Evolutionary conservation across 2,113 vertebrate species (phyloP).

Genomic region (Poeciliopsis occidentalis): DNA sequence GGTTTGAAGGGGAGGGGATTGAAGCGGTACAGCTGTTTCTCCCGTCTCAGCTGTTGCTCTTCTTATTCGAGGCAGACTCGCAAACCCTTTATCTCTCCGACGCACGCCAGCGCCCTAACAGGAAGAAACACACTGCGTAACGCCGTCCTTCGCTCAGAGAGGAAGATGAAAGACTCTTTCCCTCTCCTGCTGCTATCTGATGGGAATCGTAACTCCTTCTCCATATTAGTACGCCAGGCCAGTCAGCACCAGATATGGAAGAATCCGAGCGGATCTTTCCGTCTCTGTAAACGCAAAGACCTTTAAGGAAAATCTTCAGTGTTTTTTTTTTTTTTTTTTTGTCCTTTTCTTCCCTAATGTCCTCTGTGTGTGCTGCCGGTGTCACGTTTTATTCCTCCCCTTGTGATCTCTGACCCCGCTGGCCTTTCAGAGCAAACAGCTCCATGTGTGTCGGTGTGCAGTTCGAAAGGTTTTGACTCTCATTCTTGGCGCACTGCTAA

Average conservation of each 20-base stretch:
- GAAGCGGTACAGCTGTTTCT: slow-evolving; percentile 80
- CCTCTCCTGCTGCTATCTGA: slow-evolving; percentile 55
- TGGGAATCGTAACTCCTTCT: slow-evolving; percentile 34
- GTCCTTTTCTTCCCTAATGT: neutral
- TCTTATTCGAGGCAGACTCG: slow-evolving; percentile 43
- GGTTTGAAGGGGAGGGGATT: slow-evolving; percentile 10
- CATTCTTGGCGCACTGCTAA: neutral
- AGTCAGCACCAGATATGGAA: slow-evolving; percentile 30
- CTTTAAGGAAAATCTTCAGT: neutral
- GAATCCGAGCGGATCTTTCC: slow-evolving; percentile 18
- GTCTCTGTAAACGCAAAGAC: neutral
- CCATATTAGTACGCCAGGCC: slow-evolving; percentile 23
- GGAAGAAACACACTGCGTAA: slow-evolving; percentile 49
- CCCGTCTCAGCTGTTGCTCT: slow-evolving; percentile 77
- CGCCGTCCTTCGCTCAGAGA: slow-evolving; percentile 60
- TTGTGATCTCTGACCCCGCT: slow-evolving; percentile 42
- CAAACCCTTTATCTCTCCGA: neutral
- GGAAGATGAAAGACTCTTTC: slow-evolving; percentile 55
- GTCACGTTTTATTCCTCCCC: slow-evolving; percentile 24
- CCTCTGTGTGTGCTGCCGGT: slow-evolving; percentile 12
- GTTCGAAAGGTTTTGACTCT: neutral
- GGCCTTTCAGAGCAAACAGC: slow-evolving; percentile 29
- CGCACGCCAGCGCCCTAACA: slow-evolving; percentile 18
- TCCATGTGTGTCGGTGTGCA: slow-evolving; percentile 22
- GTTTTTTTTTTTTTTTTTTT: neutral